Conservation (phyloP, 53 echinoderm and acorn worm species). For the Actinopyga echinites region DNA sequence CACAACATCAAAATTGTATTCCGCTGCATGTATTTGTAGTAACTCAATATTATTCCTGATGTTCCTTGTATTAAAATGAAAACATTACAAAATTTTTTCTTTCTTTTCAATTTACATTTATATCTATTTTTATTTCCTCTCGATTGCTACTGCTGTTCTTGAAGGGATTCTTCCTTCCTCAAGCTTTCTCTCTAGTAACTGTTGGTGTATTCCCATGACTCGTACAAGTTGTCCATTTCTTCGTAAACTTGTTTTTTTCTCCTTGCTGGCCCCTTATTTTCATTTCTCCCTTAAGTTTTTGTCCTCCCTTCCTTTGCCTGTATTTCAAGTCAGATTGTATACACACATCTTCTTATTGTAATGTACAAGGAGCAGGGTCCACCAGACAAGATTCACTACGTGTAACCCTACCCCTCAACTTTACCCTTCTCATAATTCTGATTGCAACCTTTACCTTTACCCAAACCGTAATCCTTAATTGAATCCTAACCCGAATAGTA, state of each 20-base stretch:
- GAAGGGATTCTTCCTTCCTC: neutral
- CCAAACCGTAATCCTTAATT: too few relatives aligned
- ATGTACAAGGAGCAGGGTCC: too few relatives aligned
- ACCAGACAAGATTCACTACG: too few relatives aligned
- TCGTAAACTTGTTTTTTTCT: neutral
- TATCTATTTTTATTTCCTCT: neutral
- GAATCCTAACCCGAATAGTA: too few relatives aligned
- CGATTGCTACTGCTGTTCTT: neutral
- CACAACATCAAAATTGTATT: constrained; percentile 8
- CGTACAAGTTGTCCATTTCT: neutral
- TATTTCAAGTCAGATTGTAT: neutral
- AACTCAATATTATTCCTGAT: neutral
- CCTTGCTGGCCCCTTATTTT: neutral
- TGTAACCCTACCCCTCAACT: too few relatives aligned
- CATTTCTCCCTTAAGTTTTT: neutral
- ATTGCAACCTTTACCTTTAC: too few relatives aligned
- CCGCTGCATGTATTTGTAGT: neutral
- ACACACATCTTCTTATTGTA: neutral
- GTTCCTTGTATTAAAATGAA: neutral
- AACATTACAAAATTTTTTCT: neutral
- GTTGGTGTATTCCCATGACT: neutral
- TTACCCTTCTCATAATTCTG: too few relatives aligned
- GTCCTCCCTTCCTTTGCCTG: neutral
- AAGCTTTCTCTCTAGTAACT: neutral
- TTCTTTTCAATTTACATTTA: neutral